Evolutionary conservation across 1,140 invertebrate genomes (phyloP).

Genomic region (Gryllus bimaculatus): DNA sequence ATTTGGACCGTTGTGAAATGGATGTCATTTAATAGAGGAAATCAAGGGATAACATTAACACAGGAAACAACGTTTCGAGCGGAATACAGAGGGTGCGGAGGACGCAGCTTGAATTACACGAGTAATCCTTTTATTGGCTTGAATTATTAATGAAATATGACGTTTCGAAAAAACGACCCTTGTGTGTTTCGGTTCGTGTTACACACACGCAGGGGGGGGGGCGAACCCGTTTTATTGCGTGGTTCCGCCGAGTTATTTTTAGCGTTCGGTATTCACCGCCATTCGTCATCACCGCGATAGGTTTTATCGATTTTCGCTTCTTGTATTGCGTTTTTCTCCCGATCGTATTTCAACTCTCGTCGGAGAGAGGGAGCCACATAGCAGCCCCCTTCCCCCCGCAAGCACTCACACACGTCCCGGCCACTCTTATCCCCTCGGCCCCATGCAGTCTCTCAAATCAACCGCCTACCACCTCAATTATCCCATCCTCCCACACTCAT

Average conservation of each 20-base stretch:
- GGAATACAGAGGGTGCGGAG: background rate
- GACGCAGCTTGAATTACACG: background rate
- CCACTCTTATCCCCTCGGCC: too few relatives aligned
- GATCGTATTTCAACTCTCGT: background rate
- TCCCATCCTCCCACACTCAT: too few relatives aligned
- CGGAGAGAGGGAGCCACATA: too few relatives aligned
- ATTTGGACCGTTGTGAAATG: too few relatives aligned
- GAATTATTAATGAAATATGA: background rate
- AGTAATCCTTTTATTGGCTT: background rate
- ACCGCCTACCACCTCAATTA: too few relatives aligned
- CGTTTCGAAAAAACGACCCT: background rate
- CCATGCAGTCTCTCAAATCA: too few relatives aligned
- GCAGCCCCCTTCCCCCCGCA: too few relatives aligned
- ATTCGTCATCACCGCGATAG: background rate
- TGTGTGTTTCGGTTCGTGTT: background rate
- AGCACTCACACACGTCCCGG: too few relatives aligned
- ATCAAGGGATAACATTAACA: background rate
- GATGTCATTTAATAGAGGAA: background rate
- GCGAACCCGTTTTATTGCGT: background rate
- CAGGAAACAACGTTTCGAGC: background rate
- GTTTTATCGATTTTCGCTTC: background rate
- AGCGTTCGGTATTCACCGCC: background rate
- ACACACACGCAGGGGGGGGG: background rate
- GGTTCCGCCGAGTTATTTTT: background rate
- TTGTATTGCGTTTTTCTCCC: background rate